Percentiles rank a stretch among this genome's conserved stretches.
These are phyloP conservation scores for Boleophthalmus pectinirostris DNA, from an alignment of 2,113 vertebrate species.

Conservation along the genomic window DNA sequence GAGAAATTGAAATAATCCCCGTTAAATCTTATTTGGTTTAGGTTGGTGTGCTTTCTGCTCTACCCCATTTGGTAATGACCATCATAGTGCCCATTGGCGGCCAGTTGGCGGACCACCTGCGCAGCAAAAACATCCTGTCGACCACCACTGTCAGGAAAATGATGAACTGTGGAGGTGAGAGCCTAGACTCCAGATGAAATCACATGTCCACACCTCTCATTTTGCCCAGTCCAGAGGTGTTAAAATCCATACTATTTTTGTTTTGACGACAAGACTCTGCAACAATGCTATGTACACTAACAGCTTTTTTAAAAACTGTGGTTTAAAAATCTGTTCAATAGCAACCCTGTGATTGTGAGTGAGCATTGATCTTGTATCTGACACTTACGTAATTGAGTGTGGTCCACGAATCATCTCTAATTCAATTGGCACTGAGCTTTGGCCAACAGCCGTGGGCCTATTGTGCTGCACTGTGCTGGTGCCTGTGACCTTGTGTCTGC, in stretches of 20 bases:
- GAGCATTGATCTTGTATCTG: constrained; percentile 66
- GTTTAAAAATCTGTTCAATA: constrained; percentile 28
- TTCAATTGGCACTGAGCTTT: constrained; percentile 59
- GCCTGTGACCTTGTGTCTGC: constrained; percentile 54
- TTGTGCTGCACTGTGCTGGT: constrained; percentile 30
- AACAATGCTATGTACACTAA: constrained; percentile 18
- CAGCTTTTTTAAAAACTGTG: not conserved
- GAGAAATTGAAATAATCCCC: not conserved
- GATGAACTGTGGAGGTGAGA: constrained; percentile 98
- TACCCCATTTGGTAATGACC: constrained; percentile 98
- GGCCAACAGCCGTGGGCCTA: constrained; percentile 51
- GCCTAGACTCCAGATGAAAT: constrained; percentile 30
- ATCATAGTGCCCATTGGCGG: constrained; percentile 98
- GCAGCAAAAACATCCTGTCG: constrained; percentile 91
- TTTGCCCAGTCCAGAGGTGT: constrained; percentile 51
- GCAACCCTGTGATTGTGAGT: constrained; percentile 36
- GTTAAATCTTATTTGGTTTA: constrained; percentile 46
- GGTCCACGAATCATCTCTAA: constrained; percentile 53
- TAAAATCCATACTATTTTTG: constrained; percentile 29
- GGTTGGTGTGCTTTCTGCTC: constrained; percentile 95
- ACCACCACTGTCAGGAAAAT: constrained; percentile 98
- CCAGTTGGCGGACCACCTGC: constrained; percentile 94
- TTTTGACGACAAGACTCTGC: constrained; percentile 26
- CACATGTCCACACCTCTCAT: constrained; percentile 51
- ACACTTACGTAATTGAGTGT: constrained; percentile 59